A percentile compares a stretch with the other conserved stretches of the same genome.
Conservation (phyloP, 2,888 invertebrate genomes). For the Cylindroiulus punctatus region DNA sequence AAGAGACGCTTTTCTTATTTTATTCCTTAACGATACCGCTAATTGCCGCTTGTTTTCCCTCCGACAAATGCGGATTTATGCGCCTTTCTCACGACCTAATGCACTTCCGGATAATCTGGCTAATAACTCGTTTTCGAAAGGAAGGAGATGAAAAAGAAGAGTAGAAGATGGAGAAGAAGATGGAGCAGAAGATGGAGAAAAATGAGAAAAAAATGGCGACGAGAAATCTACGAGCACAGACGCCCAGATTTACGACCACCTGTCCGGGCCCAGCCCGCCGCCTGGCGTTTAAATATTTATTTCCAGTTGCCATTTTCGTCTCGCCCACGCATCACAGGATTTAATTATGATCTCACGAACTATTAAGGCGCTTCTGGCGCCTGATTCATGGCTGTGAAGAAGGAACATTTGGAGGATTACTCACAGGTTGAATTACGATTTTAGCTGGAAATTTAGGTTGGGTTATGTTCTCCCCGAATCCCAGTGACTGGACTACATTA, state of each 20-base stretch:
- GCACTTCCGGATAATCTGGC: neutral
- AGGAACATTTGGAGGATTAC: no score
- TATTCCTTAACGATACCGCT: slow-evolving; percentile 20
- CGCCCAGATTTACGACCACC: neutral
- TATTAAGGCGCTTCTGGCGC: no score
- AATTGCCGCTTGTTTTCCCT: neutral
- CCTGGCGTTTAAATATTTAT: neutral
- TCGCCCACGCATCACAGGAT: neutral
- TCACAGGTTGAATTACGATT: no score
- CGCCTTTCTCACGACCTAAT: neutral
- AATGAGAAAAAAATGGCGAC: neutral
- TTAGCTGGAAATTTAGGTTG: no score
- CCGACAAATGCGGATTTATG: neutral
- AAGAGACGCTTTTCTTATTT: slow-evolving; percentile 31
- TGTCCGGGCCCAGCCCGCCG: neutral
- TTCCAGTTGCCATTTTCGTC: neutral
- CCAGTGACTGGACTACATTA: no score
- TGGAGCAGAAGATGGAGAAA: no score
- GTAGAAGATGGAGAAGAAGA: no score
- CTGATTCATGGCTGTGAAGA: no score
- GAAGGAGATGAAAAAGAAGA: no score
- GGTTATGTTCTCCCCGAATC: no score
- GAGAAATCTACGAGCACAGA: neutral
- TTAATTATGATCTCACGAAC: no score
- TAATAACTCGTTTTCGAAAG: neutral